Evolutionary conservation across 2,113 vertebrate species (phyloP).

Genomic region (Siphamia tubifer): DNA sequence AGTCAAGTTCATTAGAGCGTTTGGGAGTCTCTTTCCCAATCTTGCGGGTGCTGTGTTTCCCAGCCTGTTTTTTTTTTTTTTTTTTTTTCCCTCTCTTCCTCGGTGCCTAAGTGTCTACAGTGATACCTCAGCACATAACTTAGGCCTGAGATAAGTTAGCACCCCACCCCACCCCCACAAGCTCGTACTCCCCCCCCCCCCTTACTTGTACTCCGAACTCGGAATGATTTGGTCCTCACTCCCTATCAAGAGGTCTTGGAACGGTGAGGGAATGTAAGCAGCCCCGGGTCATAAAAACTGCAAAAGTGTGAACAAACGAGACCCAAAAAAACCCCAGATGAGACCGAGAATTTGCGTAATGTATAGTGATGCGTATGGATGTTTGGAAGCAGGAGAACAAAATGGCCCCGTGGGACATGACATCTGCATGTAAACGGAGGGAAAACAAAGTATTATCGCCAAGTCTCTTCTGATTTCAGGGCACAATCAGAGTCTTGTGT

Average conservation of each 20-base stretch:
- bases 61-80: constrained; percentile 59
- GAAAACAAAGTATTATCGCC: constrained; percentile 33
- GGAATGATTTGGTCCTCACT: constrained; percentile 29
- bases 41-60: constrained; percentile 73
- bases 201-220: constrained; percentile 31
- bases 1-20: constrained; percentile 78
- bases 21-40: constrained; percentile 79
- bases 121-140: constrained; percentile 97
- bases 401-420: background rate
- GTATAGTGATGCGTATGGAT: background rate
- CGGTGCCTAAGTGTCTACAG: constrained; percentile 96
- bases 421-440: background rate
- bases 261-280: background rate
- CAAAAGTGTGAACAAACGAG: background rate
- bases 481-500: constrained; percentile 66
- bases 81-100: constrained; percentile 65
- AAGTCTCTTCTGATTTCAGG: constrained; percentile 44
- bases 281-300: background rate
- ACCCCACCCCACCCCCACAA: constrained; percentile 29
- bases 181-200: background rate
- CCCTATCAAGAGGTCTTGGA: constrained; percentile 34
- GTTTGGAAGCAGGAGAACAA: background rate
- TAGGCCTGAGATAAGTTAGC: constrained; percentile 91
- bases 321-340: too few relatives aligned
- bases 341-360: background rate